phyloP scores from a whole-genome alignment of 1,140 invertebrate genomes.

The Zaprionus taronus region DNA sequence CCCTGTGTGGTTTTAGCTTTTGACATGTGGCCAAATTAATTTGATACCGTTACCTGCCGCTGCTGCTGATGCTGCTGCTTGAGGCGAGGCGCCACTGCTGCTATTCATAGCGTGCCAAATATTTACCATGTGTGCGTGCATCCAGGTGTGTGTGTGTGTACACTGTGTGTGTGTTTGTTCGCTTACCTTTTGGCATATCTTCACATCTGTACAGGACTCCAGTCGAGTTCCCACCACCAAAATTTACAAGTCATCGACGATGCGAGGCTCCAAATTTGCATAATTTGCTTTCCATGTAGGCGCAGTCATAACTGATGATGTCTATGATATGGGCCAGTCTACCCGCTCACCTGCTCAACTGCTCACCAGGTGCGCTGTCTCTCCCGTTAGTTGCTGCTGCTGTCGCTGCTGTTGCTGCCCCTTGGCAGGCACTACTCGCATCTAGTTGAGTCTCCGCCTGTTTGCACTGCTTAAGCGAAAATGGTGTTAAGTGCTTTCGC shows the following conservation, averaged over 20 bases:
- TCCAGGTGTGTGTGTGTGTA: slow-evolving; percentile 14
- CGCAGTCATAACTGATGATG: slow-evolving; percentile 67
- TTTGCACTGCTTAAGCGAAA: slow-evolving; percentile 79
- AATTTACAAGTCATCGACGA: slow-evolving; percentile 80
- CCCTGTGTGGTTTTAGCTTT: slow-evolving; percentile 60
- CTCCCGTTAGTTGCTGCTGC: neutral
- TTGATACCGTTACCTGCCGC: slow-evolving; percentile 33
- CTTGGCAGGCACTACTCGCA: slow-evolving; percentile 23
- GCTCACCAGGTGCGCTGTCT: neutral
- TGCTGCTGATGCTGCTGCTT: slow-evolving; percentile 9
- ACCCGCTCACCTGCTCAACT: neutral
- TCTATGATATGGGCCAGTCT: slow-evolving; percentile 49
- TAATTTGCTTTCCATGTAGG: slow-evolving; percentile 75
- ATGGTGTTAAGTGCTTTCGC: slow-evolving; percentile 81
- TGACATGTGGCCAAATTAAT: slow-evolving; percentile 72
- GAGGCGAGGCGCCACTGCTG: slow-evolving; percentile 28
- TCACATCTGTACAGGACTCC: slow-evolving; percentile 60
- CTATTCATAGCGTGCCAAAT: slow-evolving; percentile 53
- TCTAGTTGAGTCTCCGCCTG: slow-evolving; percentile 47
- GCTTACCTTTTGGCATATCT: slow-evolving; percentile 64
- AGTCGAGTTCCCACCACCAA: slow-evolving; percentile 25
- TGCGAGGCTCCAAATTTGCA: slow-evolving; percentile 70
- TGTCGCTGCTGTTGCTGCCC: neutral
- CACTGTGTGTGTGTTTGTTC: slow-evolving; percentile 21
- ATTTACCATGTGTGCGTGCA: slow-evolving; percentile 51